Evolutionary conservation across 2,888 invertebrate species (phyloP), one percentile per base, ranked within the genome.

Genomic region (Drosophila heteroneura): DNA sequence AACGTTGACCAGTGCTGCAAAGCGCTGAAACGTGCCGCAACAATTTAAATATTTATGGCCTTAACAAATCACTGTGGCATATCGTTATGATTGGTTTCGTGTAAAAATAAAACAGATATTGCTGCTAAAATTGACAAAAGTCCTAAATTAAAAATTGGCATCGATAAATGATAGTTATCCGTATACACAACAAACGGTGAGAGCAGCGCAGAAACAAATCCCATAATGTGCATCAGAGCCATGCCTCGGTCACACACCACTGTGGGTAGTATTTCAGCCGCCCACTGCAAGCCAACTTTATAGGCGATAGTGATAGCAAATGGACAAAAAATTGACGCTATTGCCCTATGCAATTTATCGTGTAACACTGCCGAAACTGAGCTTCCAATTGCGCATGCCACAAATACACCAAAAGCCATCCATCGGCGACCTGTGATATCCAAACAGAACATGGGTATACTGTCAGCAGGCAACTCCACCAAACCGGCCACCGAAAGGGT

Each of bases 201-300:
- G 0, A 97, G 61, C 4, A 97, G 96, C 39, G 96, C 96, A 0
- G 97, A 96, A 0, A 97, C 96, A 81, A 97, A 97, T 32, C 97
- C 97, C 96, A 97, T 96, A 65, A 97, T 96, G 85, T 97, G 97
- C 61, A 97, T 96, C 16, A 97, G 93, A 0, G 97, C 97, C 0
- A 97, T 96, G 0, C 97, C 97, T 91, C 97, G 97, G 0, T 97
- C 97, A 39, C 98, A 93, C 0, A 98, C 97, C 0, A 97, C 97
- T 0, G 98, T 98, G 0, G 98, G 98, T 5, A 98, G 92, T 14
- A 98, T 93, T 92, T 98, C 98, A 0, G 98, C 97, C 0, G 97
- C 97, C 93, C 98, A 98, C 83, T 98, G 98, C 1, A 98, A 94
- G 0, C 97, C 97, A 79, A 98, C 97, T 93, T 97, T 98, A 93